These are phyloP conservation scores for Ochropleura leucogaster DNA, from an alignment of 2,888 invertebrate species.

Conservation along the genomic window DNA sequence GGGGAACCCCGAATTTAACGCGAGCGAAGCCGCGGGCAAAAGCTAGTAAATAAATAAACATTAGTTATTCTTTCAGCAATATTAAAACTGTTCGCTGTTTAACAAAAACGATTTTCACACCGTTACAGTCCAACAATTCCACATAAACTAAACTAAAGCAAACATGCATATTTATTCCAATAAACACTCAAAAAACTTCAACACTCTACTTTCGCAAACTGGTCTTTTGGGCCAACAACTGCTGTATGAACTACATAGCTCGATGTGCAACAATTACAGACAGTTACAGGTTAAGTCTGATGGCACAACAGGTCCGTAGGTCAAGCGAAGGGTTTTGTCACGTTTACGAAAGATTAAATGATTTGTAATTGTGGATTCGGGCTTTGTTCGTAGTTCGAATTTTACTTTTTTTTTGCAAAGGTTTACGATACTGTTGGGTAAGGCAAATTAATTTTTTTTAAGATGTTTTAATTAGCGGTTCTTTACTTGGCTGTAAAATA, in stretches of 20 bases:
- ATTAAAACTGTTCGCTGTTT: too few relatives aligned
- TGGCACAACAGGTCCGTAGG: conserved; percentile 61
- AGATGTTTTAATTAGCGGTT: neutral
- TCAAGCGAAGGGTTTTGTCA: conserved; percentile 64
- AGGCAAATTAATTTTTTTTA: conserved; percentile 4
- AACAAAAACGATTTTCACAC: neutral
- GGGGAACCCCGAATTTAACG: too few relatives aligned
- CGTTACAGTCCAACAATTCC: neutral
- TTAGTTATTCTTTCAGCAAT: too few relatives aligned
- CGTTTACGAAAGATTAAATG: conserved; percentile 52
- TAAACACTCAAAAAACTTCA: conserved; percentile 11
- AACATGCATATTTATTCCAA: neutral
- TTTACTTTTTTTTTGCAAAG: conserved; percentile 8
- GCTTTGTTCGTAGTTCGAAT: neutral
- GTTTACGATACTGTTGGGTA: conserved; percentile 8
- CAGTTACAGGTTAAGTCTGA: conserved; percentile 57
- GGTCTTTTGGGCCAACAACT: conserved; percentile 40
- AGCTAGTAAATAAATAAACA: too few relatives aligned
- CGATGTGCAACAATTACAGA: conserved; percentile 54
- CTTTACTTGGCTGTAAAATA: neutral
- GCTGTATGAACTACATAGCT: conserved; percentile 15
- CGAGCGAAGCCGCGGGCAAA: too few relatives aligned
- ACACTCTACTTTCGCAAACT: conserved; percentile 38
- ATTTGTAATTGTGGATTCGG: conserved; percentile 56
- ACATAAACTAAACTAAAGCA: neutral